Conservation (phyloP, 2,113 vertebrate species). For the Pelvicachromis taeniatus region DNA sequence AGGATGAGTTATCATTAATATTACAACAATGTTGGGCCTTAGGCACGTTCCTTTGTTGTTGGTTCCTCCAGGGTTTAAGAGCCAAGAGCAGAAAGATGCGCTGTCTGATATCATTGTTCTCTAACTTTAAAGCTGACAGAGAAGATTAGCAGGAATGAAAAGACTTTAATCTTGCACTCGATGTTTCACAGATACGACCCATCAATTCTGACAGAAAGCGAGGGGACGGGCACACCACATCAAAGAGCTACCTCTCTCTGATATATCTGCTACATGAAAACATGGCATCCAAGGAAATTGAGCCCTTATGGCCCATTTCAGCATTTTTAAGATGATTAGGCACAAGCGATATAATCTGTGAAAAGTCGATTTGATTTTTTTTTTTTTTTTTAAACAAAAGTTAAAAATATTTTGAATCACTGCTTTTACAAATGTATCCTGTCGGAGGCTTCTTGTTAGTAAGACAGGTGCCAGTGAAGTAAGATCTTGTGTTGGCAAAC, state of each 20-base stretch:
- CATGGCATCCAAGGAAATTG: not conserved
- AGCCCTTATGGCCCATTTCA: not conserved
- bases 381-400: no score
- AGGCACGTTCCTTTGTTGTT: not conserved
- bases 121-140: not conserved
- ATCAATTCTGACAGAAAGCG: not conserved
- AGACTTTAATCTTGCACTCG: slow-evolving; percentile 26
- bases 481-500: not conserved
- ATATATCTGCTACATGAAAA: not conserved
- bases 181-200: not conserved
- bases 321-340: not conserved
- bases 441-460: not conserved
- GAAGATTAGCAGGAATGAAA: slow-evolving; percentile 31
- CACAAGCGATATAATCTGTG: not conserved
- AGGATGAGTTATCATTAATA: not conserved
- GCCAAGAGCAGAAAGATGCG: not conserved
- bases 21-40: not conserved
- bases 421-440: not conserved
- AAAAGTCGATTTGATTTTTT: not conserved
- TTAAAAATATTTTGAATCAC: not conserved
- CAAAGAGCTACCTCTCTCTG: not conserved
- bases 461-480: not conserved
- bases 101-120: slow-evolving; percentile 10
- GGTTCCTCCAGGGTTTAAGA: not conserved
- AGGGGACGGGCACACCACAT: not conserved